Percentiles rank a stretch among this genome's conserved stretches.
These are phyloP conservation scores for Neosilurus mollespiculum DNA, from an alignment of 2,797 vertebrate genomes.

Conservation along the genomic window DNA sequence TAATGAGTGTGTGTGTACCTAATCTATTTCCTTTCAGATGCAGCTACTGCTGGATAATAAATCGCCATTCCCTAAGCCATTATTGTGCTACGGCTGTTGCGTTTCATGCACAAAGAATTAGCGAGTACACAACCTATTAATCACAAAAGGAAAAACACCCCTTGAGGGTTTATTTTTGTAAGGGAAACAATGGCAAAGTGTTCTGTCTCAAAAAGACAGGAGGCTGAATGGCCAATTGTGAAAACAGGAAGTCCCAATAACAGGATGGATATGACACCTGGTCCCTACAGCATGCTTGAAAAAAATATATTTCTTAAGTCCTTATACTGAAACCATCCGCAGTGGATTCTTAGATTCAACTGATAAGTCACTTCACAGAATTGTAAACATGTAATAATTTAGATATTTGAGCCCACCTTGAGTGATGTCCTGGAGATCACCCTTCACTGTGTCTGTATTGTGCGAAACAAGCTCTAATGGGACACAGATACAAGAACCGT, in stretches of 20 bases:
- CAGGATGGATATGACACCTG: constrained; percentile 72
- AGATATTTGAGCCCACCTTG: constrained; percentile 62
- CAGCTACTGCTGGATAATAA: constrained; percentile 36
- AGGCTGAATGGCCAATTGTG: constrained; percentile 60
- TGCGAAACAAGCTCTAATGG: constrained; percentile 52
- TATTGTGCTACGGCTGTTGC: constrained; percentile 33
- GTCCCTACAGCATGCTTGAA: constrained; percentile 57
- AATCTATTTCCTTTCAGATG: constrained; percentile 43
- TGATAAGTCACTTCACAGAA: background rate
- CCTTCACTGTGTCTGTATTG: constrained; percentile 55
- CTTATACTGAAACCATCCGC: constrained; percentile 50
- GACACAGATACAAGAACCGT: constrained; percentile 10
- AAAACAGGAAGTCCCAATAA: constrained; percentile 69
- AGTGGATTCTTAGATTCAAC: constrained; percentile 39
- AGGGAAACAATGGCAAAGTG: constrained; percentile 63
- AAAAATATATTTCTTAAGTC: constrained; percentile 67
- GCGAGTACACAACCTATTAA: constrained; percentile 42
- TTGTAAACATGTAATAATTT: constrained; percentile 3
- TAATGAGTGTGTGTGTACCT: constrained; percentile 33
- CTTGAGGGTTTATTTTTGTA: constrained; percentile 50
- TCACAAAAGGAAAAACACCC: constrained; percentile 55
- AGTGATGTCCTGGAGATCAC: constrained; percentile 59
- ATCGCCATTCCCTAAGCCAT: constrained; percentile 28
- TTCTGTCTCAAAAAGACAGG: constrained; percentile 43
- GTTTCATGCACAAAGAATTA: constrained; percentile 56